Base-by-base conservation (phyloP, 2,888 invertebrate genomes). In the Macaria notata region DNA sequence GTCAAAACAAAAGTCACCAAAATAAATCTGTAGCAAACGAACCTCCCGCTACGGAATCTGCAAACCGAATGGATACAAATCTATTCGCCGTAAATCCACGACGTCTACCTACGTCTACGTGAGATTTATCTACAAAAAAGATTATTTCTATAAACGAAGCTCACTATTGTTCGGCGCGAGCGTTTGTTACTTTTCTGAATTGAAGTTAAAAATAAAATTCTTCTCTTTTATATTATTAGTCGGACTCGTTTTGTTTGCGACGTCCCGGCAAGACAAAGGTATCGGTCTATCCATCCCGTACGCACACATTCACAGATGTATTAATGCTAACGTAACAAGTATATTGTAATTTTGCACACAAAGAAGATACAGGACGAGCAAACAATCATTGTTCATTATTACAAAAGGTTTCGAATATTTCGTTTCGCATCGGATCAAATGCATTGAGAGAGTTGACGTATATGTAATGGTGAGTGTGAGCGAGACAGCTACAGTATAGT, bases 381-480 rank as follows among this genome's bases (percentile, higher is more conserved):
- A 90, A 91, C 89, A 90, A 90, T 91, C 88, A 89, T 89, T 90
- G 90, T 90, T 89, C 88, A 89, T 91, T 90, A 88, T 88, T 87
- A 91, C 89, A 91, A 91, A 90, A 89, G 91, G 81, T 88, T 86
- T 88, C 82, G 81, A 86, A 88, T 88, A 86, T 88, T 90, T 84
- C 84, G 87, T 85, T 88, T 90, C 88, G 87, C 85, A 82, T 86
- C 85, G 84, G 84, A 90, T 91, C 89, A 88, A 88, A 89, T 86
- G 84, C 81, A 83, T 85, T 80, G 79, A 79, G 79, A 84, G 76
- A 87, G 78, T 75, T 83, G 82, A 83, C 81, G 83, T 81, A 42
- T 44, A 79, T 83, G 80, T 83, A 78, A 70, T 74, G 69, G 73
- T 76, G 72, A 68, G 89, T 79, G 83, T 65, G 83, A 88, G 79